These are phyloP conservation scores for Mugil cephalus DNA, from an alignment of 2,113 vertebrate species.

Conservation along the genomic window DNA sequence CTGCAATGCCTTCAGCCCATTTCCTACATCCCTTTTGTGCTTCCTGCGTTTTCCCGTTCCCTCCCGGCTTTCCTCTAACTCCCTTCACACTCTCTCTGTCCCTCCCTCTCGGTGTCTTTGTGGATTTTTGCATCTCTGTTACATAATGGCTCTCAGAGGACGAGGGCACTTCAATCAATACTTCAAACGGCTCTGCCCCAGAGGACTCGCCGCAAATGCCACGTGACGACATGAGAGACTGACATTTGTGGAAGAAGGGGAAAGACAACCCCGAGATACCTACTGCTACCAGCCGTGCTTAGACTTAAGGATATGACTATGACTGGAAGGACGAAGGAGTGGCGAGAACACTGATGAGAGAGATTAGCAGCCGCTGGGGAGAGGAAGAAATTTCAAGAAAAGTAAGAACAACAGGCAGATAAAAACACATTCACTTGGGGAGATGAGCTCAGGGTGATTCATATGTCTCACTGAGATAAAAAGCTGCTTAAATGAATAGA, in stretches of 20 bases:
- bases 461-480: constrained; percentile 76
- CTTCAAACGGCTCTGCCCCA: constrained; percentile 59
- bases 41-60: not conserved
- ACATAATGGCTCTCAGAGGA: constrained; percentile 71
- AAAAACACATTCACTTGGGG: constrained; percentile 55
- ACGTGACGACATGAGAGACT: constrained; percentile 66
- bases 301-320: not conserved
- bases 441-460: constrained; percentile 63
- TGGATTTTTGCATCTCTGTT: constrained; percentile 70
- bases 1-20: constrained; percentile 2
- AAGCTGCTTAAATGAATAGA: constrained; percentile 70
- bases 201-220: constrained; percentile 66
- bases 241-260: constrained; percentile 59
- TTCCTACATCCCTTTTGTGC: constrained; percentile 3
- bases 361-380: constrained; percentile 47
- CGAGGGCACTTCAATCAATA: constrained; percentile 77
- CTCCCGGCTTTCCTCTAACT: constrained; percentile 19
- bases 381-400: constrained; percentile 34
- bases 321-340: constrained; percentile 23
- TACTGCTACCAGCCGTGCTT: constrained; percentile 32
- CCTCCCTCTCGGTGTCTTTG: constrained; percentile 63
- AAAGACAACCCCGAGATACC: constrained; percentile 34
- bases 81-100: constrained; percentile 1
- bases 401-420: constrained; percentile 62
- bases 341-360: constrained; percentile 50